Conservation (phyloP, 2,888 invertebrate species). For the Drosophila birchii region DNA sequence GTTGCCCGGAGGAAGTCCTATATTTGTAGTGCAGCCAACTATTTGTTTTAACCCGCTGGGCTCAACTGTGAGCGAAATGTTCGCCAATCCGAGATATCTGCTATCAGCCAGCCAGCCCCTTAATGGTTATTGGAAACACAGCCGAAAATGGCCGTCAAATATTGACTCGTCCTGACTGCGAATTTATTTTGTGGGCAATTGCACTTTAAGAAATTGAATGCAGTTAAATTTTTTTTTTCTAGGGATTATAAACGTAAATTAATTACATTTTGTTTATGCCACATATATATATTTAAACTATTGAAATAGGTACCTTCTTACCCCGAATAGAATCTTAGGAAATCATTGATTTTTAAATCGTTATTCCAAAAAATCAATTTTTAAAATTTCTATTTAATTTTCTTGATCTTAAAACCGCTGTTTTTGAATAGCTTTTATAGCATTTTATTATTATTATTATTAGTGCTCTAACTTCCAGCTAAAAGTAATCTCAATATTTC, state of each 20-base stretch:
- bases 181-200: constrained; percentile 12
- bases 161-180: constrained; percentile 59
- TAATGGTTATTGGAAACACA: constrained; percentile 77
- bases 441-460: not conserved
- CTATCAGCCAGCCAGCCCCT: constrained; percentile 19
- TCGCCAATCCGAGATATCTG: constrained; percentile 54
- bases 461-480: not conserved
- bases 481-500: not conserved
- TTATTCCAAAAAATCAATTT: too few species aligned
- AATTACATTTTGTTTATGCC: not conserved
- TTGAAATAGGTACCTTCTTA: too few species aligned
- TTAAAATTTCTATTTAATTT: too few species aligned
- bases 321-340: too few species aligned
- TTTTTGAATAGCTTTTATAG: too few species aligned
- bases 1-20: constrained; percentile 59
- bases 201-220: not conserved
- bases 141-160: constrained; percentile 63
- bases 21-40: constrained; percentile 73
- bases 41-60: constrained; percentile 77
- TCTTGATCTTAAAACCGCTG: too few species aligned
- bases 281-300: too few species aligned
- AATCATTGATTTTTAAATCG: too few species aligned
- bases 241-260: not conserved
- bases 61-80: constrained; percentile 67
- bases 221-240: not conserved